Evolutionary conservation across 1,140 invertebrate genomes (phyloP).

Genomic region (Penaeus japonicus): DNA sequence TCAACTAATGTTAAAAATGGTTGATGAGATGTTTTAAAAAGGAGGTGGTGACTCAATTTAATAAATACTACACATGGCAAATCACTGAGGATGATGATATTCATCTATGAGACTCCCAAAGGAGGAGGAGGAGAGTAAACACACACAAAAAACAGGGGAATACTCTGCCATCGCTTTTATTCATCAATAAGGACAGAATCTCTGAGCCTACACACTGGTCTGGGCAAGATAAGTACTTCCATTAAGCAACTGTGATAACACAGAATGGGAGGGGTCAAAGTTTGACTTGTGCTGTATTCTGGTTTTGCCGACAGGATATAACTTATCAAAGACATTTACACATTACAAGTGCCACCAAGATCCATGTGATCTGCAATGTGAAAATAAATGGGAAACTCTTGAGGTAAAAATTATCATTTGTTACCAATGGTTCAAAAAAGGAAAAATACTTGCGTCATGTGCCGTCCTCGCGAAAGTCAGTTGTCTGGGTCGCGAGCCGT

Average conservation of each 20-base stretch:
- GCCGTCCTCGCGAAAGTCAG: constrained; percentile 55
- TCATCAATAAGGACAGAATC: not conserved
- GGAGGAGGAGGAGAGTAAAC: no score
- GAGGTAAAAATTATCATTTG: constrained; percentile 34
- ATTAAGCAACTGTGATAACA: not conserved
- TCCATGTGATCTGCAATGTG: constrained; percentile 40
- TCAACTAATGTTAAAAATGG: no score
- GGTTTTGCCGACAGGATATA: constrained; percentile 43
- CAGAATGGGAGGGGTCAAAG: not conserved
- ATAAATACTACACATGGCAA: no score
- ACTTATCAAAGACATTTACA: not conserved
- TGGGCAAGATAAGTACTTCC: no score
- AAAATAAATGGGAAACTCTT: not conserved
- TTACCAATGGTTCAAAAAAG: constrained; percentile 52
- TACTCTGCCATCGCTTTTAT: not conserved
- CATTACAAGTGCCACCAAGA: constrained; percentile 30
- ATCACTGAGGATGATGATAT: no score
- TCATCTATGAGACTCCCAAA: no score
- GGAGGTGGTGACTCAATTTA: no score
- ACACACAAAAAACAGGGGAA: not conserved
- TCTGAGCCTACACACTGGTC: not conserved
- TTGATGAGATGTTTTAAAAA: no score
- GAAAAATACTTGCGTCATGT: constrained; percentile 56
- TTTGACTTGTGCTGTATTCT: constrained; percentile 22
- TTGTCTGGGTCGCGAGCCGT: constrained; percentile 54